Evolutionary conservation across 2,888 invertebrate genomes (phyloP).

Genomic region (Hirtodrosophila duncani): DNA sequence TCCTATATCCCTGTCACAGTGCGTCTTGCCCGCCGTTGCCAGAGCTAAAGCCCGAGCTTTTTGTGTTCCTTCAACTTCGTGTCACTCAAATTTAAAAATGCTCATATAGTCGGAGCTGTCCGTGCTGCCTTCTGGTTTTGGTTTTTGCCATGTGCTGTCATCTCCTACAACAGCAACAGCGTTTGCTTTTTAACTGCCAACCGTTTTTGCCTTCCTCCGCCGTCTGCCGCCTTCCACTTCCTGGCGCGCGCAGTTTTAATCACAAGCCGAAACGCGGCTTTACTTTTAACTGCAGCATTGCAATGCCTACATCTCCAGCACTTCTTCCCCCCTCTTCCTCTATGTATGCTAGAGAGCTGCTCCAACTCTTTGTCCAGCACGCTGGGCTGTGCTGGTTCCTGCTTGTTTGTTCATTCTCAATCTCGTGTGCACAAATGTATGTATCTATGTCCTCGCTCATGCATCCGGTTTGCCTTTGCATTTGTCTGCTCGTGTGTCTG

Average conservation of each 20-base stretch:
- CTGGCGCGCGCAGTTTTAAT: no score
- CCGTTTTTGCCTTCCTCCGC: no score
- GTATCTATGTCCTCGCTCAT: background rate
- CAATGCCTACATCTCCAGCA: no score
- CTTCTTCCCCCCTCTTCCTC: no score
- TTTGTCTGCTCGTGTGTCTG: conserved; percentile 4
- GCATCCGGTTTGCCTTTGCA: conserved; percentile 1
- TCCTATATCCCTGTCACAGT: conserved; percentile 36
- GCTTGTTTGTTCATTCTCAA: background rate
- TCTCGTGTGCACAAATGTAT: background rate
- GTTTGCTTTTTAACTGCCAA: conserved; percentile 34
- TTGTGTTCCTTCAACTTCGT: conserved; percentile 58
- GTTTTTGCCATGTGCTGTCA: conserved; percentile 1
- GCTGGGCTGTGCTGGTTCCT: background rate
- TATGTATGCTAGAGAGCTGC: no score
- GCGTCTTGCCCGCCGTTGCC: conserved; percentile 3
- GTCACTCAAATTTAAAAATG: conserved; percentile 66
- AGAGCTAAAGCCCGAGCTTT: conserved; percentile 41
- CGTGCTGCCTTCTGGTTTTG: background rate
- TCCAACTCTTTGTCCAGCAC: background rate
- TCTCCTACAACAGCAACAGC: background rate
- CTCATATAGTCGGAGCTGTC: conserved; percentile 18
- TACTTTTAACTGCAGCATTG: no score
- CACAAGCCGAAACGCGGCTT: no score
- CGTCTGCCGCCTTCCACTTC: conserved; percentile 10